These are phyloP conservation scores for Zootoca vivipara DNA, from an alignment of 2,113 vertebrate genomes.

Conservation along the genomic window DNA sequence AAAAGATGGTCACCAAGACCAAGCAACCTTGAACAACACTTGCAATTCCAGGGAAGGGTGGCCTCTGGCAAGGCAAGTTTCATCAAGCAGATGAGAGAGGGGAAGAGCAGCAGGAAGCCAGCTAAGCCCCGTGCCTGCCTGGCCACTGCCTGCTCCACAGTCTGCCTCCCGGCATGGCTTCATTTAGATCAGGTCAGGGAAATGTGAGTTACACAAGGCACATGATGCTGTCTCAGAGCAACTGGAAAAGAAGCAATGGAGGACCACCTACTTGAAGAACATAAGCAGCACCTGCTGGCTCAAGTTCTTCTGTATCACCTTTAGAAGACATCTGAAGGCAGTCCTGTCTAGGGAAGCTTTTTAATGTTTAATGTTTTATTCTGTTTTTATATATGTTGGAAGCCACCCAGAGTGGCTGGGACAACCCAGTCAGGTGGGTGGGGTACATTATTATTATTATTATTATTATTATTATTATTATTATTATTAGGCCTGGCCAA, in stretches of 20 bases:
- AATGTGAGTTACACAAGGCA: neutral
- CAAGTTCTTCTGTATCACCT: neutral
- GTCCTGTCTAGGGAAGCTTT: no score
- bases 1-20: neutral
- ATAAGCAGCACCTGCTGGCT: neutral
- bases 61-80: neutral
- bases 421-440: no score
- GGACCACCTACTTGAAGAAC: neutral
- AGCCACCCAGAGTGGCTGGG: no score
- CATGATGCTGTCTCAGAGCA: neutral
- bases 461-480: no score
- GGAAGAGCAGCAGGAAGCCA: no score
- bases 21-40: neutral
- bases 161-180: neutral
- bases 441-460: no score
- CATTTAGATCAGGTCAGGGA: neutral
- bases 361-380: no score
- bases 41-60: neutral
- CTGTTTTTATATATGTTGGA: no score
- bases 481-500: no score
- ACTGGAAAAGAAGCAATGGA: neutral
- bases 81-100: neutral
- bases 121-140: neutral
- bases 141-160: neutral
- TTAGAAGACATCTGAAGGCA: neutral